Percentiles rank a stretch among this genome's conserved stretches.
phyloP scores from a whole-genome alignment of 2,113 vertebrate species.

The Urocolius indicus region DNA sequence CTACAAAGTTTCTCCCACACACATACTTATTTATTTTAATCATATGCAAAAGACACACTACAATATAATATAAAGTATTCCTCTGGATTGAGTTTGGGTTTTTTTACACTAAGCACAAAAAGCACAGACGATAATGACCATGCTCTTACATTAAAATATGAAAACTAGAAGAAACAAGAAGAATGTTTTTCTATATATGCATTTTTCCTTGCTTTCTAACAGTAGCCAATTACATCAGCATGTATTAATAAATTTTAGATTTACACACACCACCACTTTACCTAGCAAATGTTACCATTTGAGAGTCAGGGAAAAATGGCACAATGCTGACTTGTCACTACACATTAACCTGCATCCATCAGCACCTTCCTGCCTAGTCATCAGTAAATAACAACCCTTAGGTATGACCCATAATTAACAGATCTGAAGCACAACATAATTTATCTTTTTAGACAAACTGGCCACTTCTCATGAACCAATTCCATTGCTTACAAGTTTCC shows the following conservation, averaged over 20 bases:
- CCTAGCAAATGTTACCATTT: neutral
- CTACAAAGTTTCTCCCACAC: too few species aligned
- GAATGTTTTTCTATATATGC: fast-evolving
- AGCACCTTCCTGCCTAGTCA: neutral
- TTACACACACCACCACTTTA: neutral
- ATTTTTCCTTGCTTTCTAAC: neutral
- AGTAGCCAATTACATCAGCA: neutral
- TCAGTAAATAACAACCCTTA: fast-evolving
- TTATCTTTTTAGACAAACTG: neutral
- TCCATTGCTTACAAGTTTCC: neutral
- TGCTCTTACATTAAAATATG: neutral
- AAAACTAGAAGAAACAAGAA: neutral
- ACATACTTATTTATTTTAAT: too few species aligned
- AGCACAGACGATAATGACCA: neutral
- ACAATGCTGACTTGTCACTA: neutral
- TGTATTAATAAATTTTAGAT: too few species aligned
- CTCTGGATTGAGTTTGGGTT: too few species aligned
- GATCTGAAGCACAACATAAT: neutral
- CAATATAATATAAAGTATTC: too few species aligned
- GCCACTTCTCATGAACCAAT: neutral
- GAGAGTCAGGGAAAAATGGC: neutral
- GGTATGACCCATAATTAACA: neutral
- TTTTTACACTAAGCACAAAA: neutral
- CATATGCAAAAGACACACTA: too few species aligned
- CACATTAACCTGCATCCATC: neutral